phyloP scores from a whole-genome alignment of 2,797 vertebrate species.

The Halcyon chelicuti region DNA sequence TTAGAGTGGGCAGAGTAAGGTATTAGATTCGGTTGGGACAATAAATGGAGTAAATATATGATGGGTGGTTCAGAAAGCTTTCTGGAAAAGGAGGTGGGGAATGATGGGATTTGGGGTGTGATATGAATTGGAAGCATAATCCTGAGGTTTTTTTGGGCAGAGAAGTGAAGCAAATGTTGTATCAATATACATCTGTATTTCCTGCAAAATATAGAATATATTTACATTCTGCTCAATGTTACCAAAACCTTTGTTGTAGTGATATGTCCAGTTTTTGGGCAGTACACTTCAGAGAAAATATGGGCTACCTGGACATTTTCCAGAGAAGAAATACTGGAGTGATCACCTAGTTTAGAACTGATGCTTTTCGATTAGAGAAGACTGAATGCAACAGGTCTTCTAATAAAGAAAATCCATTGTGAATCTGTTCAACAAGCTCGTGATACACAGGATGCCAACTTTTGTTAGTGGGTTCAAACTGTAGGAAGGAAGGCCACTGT shows the following conservation, averaged over 20 bases:
- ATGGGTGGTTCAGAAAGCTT: not conserved
- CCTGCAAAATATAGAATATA: not conserved
- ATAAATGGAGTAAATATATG: not conserved
- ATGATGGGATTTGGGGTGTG: not conserved
- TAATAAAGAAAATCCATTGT: not conserved
- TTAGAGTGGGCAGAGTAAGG: not conserved
- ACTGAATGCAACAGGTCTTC: not conserved
- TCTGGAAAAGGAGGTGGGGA: not conserved
- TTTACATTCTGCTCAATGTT: not conserved
- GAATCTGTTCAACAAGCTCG: not conserved
- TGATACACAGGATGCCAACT: not conserved
- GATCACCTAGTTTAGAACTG: not conserved
- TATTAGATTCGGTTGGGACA: not conserved
- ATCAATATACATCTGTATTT: not conserved
- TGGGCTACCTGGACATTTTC: not conserved
- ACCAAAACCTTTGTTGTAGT: not conserved
- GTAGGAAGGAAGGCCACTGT: not conserved
- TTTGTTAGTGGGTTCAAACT: not conserved
- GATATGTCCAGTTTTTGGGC: not conserved
- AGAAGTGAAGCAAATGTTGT: not conserved
- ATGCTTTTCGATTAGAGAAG: not conserved
- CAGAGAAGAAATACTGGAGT: not conserved
- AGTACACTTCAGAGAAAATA: not conserved
- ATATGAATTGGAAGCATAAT: not conserved
- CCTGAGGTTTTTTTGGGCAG: not conserved